These are phyloP conservation scores for Ernsta delagoae DNA, from an alignment of 2,888 invertebrate genomes.

Conservation along the genomic window DNA sequence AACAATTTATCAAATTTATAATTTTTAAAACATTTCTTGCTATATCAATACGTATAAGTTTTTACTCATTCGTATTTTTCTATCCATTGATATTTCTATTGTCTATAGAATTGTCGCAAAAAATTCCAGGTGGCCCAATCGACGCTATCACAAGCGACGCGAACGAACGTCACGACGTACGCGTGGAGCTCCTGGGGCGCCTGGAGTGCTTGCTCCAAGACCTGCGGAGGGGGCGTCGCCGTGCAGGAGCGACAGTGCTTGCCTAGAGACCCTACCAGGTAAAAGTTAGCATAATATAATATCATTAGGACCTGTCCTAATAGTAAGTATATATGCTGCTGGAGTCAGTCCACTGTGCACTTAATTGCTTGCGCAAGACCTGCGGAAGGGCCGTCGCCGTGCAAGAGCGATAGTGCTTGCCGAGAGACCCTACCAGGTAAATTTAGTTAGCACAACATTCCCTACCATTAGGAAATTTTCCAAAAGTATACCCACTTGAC, in stretches of 20 bases:
- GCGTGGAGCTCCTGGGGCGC: constrained; percentile 90
- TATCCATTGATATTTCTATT: too few species aligned
- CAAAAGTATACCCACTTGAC: too few species aligned
- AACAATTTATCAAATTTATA: too few species aligned
- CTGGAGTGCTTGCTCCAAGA: constrained; percentile 90
- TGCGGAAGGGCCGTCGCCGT: constrained; percentile 90
- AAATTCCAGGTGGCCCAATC: constrained; percentile 57
- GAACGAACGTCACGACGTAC: constrained; percentile 68
- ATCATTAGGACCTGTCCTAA: too few species aligned
- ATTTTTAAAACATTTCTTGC: too few species aligned
- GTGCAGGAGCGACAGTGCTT: constrained; percentile 89
- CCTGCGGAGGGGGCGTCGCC: constrained; percentile 91
- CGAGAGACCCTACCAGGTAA: constrained; percentile 69
- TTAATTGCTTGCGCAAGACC: too few species aligned
- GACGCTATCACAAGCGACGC: constrained; percentile 57
- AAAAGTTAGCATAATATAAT: constrained; percentile 45
- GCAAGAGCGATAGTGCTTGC: neutral
- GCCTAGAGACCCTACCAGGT: constrained; percentile 81
- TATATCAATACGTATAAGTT: too few species aligned
- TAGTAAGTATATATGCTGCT: neutral
- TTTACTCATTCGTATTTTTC: too few species aligned
- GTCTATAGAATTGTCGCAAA: constrained; percentile 6
- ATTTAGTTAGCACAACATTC: too few species aligned
- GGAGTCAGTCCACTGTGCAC: too few species aligned
- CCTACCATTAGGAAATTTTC: too few species aligned